Evolutionary conservation across 2,797 vertebrate species (phyloP), one percentile per base, ranked within the genome.

Genomic region (Rhynchotus rufescens): DNA sequence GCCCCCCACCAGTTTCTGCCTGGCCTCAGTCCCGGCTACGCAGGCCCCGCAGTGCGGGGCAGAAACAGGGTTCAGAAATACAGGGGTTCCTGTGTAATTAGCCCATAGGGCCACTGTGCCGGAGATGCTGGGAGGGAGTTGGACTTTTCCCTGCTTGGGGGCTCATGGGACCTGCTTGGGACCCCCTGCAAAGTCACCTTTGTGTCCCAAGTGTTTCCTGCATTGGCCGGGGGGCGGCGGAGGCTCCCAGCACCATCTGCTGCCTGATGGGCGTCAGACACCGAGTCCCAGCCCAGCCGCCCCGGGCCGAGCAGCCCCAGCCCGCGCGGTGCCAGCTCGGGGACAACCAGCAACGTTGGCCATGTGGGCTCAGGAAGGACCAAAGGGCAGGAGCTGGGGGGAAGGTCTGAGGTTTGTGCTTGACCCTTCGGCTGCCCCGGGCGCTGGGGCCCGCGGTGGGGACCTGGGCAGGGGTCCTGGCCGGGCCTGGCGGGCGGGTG

Each of bases 291-390:
- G 36, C 36, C 36, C 36, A 3, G 69, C 66, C 86, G 64, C 81
- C 44, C 79, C 30, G 86, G 79, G 88, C 40, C 13, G 40, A 40
- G 9, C 40, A 42, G 36, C 36, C 36, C 7, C 36, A 36, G 36
- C 36, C 36, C 36, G 36, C 36, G 36, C 36, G 36, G 36, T 36
- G 36, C 10, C 36, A 36, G 36, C 9, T 10, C 36, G 36, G 0
- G 52, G 57, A 59, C 74, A 87, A 90, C 23, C 44, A 89, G 77
- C 84, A 92, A 73, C 74, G 80, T 68, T 76, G 81, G 86, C 89
- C 89, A 89, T 90, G 82, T 94, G 90, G 71, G 77, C 76, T 84
- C 40, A 51, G 82, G 77, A 81, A 80, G 90, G 92, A 65, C 71
- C 71, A 91, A 92, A 69, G 32, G 34, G 47, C 45, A 47, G 40